Conservation (phyloP, 2,797 vertebrate genomes). For the Peromyscus nudipes region DNA sequence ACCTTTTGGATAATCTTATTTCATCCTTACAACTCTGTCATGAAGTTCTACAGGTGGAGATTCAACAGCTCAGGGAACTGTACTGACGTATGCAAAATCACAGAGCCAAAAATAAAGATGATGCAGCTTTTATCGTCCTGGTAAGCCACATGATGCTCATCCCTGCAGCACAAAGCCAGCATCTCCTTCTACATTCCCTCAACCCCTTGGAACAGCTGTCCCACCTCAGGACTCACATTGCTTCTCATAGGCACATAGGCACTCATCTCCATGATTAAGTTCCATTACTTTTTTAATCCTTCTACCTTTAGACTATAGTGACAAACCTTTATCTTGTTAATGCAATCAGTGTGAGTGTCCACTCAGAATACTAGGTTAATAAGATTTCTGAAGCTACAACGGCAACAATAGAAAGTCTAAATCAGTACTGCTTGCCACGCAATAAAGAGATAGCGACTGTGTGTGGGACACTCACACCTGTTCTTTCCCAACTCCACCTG, state of each 20-base stretch:
- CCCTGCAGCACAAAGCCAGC: neutral
- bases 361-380: neutral
- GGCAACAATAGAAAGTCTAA: neutral
- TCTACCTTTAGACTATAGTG: neutral
- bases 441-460: neutral
- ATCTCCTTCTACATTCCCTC: neutral
- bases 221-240: neutral
- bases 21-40: slow-evolving; percentile 2
- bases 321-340: slow-evolving; percentile 2
- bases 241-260: neutral
- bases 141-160: neutral
- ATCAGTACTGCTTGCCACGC: neutral
- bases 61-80: neutral
- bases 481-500: neutral
- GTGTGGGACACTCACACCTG: neutral
- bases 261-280: neutral
- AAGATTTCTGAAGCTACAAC: neutral
- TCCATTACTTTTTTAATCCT: neutral
- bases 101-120: neutral
- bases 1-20: neutral
- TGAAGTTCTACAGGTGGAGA: neutral
- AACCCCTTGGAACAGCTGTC: neutral
- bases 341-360: neutral
- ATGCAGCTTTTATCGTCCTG: neutral
- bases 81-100: neutral